Conservation (phyloP, 2,113 vertebrate species). For the Prochilodus magdalenae region DNA sequence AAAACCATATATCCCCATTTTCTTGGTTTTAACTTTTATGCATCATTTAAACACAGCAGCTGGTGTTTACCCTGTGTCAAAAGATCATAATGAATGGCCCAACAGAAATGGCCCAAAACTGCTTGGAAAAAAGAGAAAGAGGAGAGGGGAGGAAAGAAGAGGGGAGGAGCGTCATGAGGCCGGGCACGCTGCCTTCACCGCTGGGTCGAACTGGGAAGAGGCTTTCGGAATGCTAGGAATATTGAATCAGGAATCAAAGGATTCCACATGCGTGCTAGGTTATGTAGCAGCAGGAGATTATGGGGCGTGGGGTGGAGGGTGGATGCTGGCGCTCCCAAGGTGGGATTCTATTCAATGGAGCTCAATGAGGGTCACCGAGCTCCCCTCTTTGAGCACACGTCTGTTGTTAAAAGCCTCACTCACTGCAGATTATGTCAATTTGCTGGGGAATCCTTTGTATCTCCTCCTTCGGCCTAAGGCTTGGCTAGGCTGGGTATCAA, state of each 20-base stretch:
- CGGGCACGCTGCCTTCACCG: constrained; percentile 22
- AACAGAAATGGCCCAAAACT: constrained; percentile 68
- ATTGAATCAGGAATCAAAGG: constrained; percentile 49
- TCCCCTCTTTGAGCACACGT: constrained; percentile 2
- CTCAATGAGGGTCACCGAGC: constrained; percentile 35
- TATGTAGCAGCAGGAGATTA: constrained; percentile 41
- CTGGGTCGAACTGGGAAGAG: constrained; percentile 22
- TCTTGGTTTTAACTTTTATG: no score
- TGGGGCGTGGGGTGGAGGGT: no score
- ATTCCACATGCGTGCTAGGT: constrained; percentile 42
- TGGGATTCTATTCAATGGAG: constrained; percentile 41
- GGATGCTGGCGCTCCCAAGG: constrained; percentile 35
- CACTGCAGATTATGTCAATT: constrained; percentile 47
- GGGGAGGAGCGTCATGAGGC: constrained; percentile 32
- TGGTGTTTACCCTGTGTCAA: constrained; percentile 76
- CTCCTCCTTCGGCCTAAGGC: not conserved
- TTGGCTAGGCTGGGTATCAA: not conserved
- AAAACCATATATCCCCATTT: no score
- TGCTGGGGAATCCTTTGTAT: constrained; percentile 23
- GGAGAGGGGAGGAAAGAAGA: constrained; percentile 21
- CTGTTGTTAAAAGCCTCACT: constrained; percentile 8
- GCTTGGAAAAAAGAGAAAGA: constrained; percentile 62
- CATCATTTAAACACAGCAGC: no score
- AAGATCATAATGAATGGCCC: constrained; percentile 71
- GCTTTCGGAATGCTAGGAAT: constrained; percentile 58